Evolutionary conservation across 2,888 invertebrate species (phyloP).

Genomic region (Philereme vetulata): DNA sequence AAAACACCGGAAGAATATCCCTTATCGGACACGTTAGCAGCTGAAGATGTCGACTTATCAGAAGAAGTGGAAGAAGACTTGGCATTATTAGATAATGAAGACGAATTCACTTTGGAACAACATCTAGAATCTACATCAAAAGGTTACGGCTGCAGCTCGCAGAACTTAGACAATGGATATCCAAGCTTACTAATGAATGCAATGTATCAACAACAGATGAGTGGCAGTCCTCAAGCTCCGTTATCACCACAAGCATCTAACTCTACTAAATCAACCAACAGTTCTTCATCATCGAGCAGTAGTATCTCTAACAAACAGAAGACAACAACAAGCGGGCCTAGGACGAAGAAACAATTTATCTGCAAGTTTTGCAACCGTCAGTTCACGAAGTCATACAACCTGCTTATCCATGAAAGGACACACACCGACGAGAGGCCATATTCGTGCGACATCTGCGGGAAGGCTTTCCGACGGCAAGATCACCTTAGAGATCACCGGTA

Average conservation of each 20-base stretch:
- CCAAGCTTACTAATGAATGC: conserved; percentile 88
- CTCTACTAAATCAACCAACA: conserved; percentile 76
- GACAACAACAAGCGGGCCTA: conserved; percentile 85
- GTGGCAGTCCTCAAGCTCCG: conserved; percentile 74
- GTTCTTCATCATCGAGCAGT: conserved; percentile 75
- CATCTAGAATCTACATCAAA: conserved; percentile 77
- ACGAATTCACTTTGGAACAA: conserved; percentile 86
- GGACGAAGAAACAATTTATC: conserved; percentile 99
- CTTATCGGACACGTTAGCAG: conserved; percentile 78
- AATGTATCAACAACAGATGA: conserved; percentile 84
- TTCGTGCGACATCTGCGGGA: conserved; percentile 98
- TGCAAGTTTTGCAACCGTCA: conserved; percentile 99
- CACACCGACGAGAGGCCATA: conserved; percentile 99
- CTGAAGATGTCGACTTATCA: conserved; percentile 87
- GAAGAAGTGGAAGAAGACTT: conserved; percentile 90
- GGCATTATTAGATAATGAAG: conserved; percentile 89
- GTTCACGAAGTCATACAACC: conserved; percentile 98
- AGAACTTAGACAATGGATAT: conserved; percentile 87
- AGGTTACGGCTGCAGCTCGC: conserved; percentile 74
- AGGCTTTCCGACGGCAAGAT: conserved; percentile 98
- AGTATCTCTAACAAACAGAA: conserved; percentile 78
- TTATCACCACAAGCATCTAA: conserved; percentile 74
- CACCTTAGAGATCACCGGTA: conserved; percentile 97
- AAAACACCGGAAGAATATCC: conserved; percentile 79
- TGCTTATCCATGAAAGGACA: conserved; percentile 98